Conservation (phyloP, 92 coral and sea anemone species). For the Palythoa grandiflora region DNA sequence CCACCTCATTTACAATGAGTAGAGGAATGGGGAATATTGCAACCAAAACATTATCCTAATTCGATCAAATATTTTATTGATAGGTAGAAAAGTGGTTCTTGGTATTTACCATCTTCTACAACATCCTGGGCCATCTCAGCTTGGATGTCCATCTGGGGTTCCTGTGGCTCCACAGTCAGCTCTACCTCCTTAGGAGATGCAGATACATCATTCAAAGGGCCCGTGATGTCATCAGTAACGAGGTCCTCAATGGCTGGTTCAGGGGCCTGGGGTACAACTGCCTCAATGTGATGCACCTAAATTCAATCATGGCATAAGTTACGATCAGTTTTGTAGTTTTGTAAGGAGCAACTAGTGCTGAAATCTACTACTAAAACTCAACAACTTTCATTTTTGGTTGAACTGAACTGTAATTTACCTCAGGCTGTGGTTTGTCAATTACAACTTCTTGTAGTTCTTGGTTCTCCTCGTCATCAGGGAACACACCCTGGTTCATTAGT, state of each 20-base stretch:
- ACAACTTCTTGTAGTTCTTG: constrained; percentile 88
- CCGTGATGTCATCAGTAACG: neutral
- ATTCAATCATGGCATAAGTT: neutral
- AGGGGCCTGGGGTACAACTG: constrained; percentile 21
- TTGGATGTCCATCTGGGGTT: constrained; percentile 4
- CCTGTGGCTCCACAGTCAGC: constrained; percentile 27
- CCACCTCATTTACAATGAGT: neutral
- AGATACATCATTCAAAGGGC: constrained; percentile 14
- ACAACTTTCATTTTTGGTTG: neutral
- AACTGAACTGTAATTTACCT: constrained; percentile 50
- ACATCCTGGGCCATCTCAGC: neutral
- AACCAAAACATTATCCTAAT: neutral
- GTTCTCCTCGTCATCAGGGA: constrained; percentile 63
- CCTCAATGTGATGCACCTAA: constrained; percentile 31
- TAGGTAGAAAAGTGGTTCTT: neutral
- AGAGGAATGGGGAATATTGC: neutral
- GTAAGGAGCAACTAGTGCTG: neutral
- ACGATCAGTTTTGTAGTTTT: neutral
- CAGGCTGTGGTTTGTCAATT: constrained; percentile 86
- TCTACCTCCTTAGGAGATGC: constrained; percentile 15
- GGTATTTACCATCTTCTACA: constrained; percentile 12
- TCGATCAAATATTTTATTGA: neutral
- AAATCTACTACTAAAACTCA: neutral
- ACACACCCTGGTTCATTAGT: constrained; percentile 44
- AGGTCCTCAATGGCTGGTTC: constrained; percentile 28